These are phyloP conservation scores for Esperia sulphurella DNA, from an alignment of 2,888 invertebrate species.

Conservation along the genomic window DNA sequence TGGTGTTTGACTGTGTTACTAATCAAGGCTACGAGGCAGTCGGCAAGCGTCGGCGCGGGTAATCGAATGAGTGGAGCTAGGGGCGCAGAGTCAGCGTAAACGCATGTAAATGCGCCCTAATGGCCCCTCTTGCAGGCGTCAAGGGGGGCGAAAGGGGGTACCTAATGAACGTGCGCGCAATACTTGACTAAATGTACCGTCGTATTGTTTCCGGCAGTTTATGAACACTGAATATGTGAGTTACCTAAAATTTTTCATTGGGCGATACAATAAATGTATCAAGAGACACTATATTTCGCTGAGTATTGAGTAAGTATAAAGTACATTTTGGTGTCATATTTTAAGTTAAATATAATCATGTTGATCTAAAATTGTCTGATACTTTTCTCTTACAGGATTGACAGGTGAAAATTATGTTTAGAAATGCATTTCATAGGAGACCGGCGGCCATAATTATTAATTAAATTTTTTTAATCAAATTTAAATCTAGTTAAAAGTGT, in stretches of 20 bases:
- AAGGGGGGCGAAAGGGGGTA: conserved; percentile 11
- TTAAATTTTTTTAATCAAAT: too few species aligned
- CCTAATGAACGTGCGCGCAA: conserved; percentile 24
- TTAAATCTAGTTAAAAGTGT: too few species aligned
- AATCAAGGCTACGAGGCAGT: conserved; percentile 16
- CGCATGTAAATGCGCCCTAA: conserved; percentile 52
- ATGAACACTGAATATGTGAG: background rate
- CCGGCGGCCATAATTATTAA: too few species aligned
- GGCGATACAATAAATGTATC: too few species aligned
- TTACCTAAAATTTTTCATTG: background rate
- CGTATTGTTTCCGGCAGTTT: conserved; percentile 11
- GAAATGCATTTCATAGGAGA: too few species aligned
- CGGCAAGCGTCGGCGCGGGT: conserved; percentile 16
- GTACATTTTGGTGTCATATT: too few species aligned
- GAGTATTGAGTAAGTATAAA: too few species aligned
- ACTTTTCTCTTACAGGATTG: too few species aligned
- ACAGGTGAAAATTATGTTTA: too few species aligned
- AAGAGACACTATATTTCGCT: too few species aligned
- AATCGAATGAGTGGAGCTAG: conserved; percentile 36
- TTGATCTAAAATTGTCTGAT: too few species aligned
- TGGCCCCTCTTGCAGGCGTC: conserved; percentile 23
- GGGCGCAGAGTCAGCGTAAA: conserved; percentile 16
- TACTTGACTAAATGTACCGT: conserved; percentile 8
- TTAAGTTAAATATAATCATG: too few species aligned
- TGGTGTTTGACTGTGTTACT: conserved; percentile 14